Conservation (phyloP, 2,888 invertebrate species). For the Gryllus longicercus region DNA sequence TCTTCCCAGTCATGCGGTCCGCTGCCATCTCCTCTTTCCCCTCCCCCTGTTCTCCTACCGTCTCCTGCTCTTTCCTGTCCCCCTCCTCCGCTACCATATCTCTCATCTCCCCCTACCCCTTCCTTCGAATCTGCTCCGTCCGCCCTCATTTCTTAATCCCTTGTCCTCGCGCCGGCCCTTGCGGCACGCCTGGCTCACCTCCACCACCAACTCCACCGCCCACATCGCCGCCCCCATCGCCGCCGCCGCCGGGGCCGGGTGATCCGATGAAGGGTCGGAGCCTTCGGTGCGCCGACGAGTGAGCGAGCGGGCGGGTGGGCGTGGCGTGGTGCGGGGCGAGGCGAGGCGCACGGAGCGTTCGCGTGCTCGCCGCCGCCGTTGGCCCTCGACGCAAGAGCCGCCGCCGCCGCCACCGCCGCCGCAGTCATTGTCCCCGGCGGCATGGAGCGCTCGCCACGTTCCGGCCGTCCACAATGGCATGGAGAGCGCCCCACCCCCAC, state of each 20-base stretch:
- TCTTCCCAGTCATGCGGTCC: no score
- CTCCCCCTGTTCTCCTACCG: no score
- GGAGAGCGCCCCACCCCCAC: neutral
- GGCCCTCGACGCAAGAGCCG: neutral
- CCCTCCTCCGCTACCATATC: no score
- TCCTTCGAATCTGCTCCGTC: no score
- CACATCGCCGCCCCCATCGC: neutral
- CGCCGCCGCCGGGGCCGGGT: neutral
- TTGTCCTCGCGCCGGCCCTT: neutral
- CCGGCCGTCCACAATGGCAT: neutral
- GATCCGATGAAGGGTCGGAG: neutral
- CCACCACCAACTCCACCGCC: neutral
- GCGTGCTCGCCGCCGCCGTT: no score
- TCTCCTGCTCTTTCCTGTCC: no score
- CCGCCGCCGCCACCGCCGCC: neutral
- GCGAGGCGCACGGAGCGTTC: no score
- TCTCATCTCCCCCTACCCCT: no score
- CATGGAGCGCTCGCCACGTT: conserved; percentile 7
- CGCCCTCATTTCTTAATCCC: no score
- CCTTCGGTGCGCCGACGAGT: neutral
- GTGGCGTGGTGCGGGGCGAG: no score
- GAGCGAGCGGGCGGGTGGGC: no score
- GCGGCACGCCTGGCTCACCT: neutral
- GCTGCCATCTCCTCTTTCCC: no score
- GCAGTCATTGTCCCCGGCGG: neutral